Base-by-base conservation (phyloP, 2,888 invertebrate species). In the Scaptomyza flava region DNA sequence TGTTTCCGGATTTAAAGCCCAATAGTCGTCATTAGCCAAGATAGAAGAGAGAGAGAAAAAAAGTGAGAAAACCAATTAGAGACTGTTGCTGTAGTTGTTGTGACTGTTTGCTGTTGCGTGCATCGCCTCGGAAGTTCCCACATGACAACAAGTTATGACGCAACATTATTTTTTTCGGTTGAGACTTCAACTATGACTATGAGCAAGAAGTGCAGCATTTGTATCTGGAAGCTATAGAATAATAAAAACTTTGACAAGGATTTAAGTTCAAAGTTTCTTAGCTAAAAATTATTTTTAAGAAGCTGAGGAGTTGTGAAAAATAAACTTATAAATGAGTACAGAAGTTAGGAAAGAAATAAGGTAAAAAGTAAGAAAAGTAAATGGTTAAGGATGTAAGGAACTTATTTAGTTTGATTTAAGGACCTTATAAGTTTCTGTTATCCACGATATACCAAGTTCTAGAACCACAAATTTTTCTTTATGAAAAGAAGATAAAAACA, bases 41-140 rank as follows among this genome's bases (percentile, higher is more conserved):
- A 69, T 72, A 72, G 66, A 17, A 17, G 17, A 1, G 11, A 1
- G 11, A 14, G 12, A 14, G n/a, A 30, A 38, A 68, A 38, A 57
- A 57, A 48, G 45, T 54, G 17, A 38, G 30, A 45, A 68, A 54
- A 65, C 58, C 6, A 14, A 72, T 80, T 83, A 75, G 80, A 81
- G 64, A 54, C 20, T 58, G 60, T 33, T 52, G 61, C 36, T 34
- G 41, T 11, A 8, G 48, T 45, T 45, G 8, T 12, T 50, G 41
- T 31, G 51, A 23, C 12, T 23, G 12, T 14, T 33, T 48, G 33
- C 9, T 23, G 11, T 54, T 51, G 59, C 53, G 59, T 52, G 60
- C 51, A 48, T 48, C 66, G 66, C 74, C 68, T 78, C 82, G 87
- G 83, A 87, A 81, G 84, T 83, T 83, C 87, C 84, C 83, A 83